A percentile compares a stretch with the other conserved stretches of the same genome.
phyloP scores from a whole-genome alignment of 2,888 invertebrate genomes.

The Athalia rosae region DNA sequence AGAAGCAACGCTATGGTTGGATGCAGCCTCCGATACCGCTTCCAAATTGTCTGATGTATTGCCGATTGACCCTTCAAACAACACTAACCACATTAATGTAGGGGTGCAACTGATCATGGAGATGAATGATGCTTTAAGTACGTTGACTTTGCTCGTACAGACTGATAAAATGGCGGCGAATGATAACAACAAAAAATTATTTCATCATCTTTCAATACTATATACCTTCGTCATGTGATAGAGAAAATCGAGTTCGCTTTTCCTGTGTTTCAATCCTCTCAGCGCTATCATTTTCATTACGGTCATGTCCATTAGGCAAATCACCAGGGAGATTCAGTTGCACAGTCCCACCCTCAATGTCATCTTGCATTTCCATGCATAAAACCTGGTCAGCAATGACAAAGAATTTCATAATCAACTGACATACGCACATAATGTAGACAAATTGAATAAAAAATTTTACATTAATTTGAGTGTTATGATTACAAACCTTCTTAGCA shows the following conservation, averaged over 20 bases:
- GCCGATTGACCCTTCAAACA: slow-evolving; percentile 85
- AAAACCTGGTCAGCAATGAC: slow-evolving; percentile 60
- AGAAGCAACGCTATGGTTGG: slow-evolving; percentile 95
- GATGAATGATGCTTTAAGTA: slow-evolving; percentile 21
- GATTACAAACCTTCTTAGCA: background rate
- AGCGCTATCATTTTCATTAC: slow-evolving; percentile 61
- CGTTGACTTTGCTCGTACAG: background rate
- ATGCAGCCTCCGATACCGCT: slow-evolving; percentile 96
- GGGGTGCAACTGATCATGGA: slow-evolving; percentile 39
- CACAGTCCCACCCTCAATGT: slow-evolving; percentile 60
- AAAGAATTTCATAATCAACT: background rate
- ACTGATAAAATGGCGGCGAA: slow-evolving; percentile 22
- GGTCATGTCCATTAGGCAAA: slow-evolving; percentile 68
- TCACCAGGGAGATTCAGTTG: slow-evolving; percentile 65
- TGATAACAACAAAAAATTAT: background rate
- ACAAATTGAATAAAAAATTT: slow-evolving; percentile 15
- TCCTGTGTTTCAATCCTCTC: slow-evolving; percentile 73
- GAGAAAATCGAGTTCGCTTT: slow-evolving; percentile 80
- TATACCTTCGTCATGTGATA: slow-evolving; percentile 87
- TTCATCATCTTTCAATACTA: background rate
- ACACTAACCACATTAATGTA: slow-evolving; percentile 58
- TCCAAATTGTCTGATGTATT: slow-evolving; percentile 96
- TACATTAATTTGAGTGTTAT: no score
- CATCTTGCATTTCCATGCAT: slow-evolving; percentile 66
- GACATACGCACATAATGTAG: background rate